Evolutionary conservation across 1,140 invertebrate species (phyloP), one percentile per base, ranked within the genome.

Genomic region (Orius insidiosus): DNA sequence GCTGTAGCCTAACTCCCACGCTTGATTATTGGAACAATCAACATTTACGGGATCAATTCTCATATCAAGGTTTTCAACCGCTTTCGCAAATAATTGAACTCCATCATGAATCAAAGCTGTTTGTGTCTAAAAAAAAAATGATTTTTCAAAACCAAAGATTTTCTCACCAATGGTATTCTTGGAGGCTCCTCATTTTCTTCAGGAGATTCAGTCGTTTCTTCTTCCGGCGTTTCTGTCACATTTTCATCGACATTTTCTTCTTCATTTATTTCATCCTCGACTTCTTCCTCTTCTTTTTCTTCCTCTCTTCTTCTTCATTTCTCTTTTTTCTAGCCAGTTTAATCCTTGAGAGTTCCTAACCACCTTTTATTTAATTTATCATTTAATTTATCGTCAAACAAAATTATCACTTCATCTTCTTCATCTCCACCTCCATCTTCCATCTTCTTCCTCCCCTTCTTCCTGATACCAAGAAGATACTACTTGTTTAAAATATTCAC

Each of bases 61-160:
- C 7, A 39, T 24, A n/a, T 70, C 65, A 16, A 75, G 54, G 9
- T 65, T 67, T 0, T 70, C 59, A 15, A 84, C 57, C 1, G 77
- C 72, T 38, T 68, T 69, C 1, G 75, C 68, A 50, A 85, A 80
- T 11, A 85, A 59, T 46, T 69, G 66, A 0, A 85, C 73, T 0
- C 82, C 78, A 59, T 88, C 85, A 55, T 82, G 80, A 10, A 85
- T 64, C 9, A 88, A 55, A 5, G 80, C 78, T 39, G 76, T 72
- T 52, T 80, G 71, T 5, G 79, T 71, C 75, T 80, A 58, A 8
- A 63, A 60, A 55, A 52, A 53, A 52, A 9, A 38, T 5, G n/a
- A 24, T 24, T 24, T 24, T 24, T 24, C 24, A 4, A n/a, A n/a
- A n/a, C n/a, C n/a, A n/a, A n/a, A n/a, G n/a, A n/a, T n/a, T n/a